Conservation (phyloP, 1,140 invertebrate genomes). For the Musca vetustissima region DNA sequence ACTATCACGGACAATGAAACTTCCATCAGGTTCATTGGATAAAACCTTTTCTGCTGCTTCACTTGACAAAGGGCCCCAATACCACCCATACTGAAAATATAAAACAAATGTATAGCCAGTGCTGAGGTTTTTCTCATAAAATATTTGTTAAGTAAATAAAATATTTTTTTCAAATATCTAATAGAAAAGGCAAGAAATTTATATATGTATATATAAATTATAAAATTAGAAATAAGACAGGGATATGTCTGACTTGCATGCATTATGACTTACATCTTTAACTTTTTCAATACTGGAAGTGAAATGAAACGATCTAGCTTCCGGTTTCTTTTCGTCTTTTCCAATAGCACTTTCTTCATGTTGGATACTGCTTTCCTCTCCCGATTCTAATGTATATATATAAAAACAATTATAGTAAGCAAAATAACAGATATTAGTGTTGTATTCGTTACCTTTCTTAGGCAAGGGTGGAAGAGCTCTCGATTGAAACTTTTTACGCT, state of each 20-base stretch:
- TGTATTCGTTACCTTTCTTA: conserved; percentile 54
- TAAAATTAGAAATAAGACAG: too few relatives aligned
- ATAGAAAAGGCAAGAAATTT: too few relatives aligned
- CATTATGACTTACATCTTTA: conserved; percentile 57
- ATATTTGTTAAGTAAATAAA: too few relatives aligned
- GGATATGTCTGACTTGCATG: too few relatives aligned
- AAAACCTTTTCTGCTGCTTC: conserved; percentile 93
- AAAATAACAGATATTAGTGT: not conserved
- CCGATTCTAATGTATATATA: conserved; percentile 7
- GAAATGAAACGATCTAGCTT: conserved; percentile 70
- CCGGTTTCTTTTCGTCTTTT: conserved; percentile 28
- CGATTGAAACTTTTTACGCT: conserved; percentile 59
- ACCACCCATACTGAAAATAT: conserved; percentile 87
- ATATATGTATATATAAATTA: too few relatives aligned
- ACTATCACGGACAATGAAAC: conserved; percentile 95
- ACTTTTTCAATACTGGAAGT: conserved; percentile 90
- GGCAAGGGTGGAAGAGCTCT: conserved; percentile 81
- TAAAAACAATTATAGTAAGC: not conserved
- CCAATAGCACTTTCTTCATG: not conserved
- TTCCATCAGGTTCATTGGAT: conserved; percentile 91
- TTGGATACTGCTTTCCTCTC: not conserved
- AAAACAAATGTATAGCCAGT: not conserved
- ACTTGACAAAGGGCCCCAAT: conserved; percentile 95
- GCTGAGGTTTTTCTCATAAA: not conserved
- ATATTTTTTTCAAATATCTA: too few relatives aligned